Percentiles rank a stretch among this genome's conserved stretches.
These are phyloP conservation scores for Argopecten irradians DNA, from an alignment of 1,140 invertebrate genomes.

Conservation along the genomic window DNA sequence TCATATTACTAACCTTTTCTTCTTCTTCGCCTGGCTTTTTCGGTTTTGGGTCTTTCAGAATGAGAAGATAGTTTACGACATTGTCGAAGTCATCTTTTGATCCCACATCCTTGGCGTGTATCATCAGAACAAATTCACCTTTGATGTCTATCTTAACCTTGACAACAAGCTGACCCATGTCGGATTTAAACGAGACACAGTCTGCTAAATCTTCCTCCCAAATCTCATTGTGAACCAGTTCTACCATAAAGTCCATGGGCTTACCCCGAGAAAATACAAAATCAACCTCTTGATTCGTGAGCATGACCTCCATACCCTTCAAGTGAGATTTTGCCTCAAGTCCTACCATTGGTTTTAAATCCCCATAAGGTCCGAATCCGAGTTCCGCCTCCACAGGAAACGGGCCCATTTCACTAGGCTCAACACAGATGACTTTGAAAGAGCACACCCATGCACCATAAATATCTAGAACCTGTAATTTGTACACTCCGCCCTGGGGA, in stretches of 20 bases:
- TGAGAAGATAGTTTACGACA: conserved; percentile 49
- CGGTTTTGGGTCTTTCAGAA: conserved; percentile 39
- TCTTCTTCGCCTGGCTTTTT: conserved; percentile 42
- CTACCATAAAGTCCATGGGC: conserved; percentile 28
- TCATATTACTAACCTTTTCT: not conserved
- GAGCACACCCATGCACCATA: conserved; percentile 34
- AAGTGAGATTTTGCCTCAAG: conserved; percentile 36
- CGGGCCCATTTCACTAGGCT: conserved; percentile 31
- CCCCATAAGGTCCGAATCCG: conserved; percentile 44
- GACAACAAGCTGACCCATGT: conserved; percentile 32
- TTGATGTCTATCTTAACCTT: conserved; percentile 41
- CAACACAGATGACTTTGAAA: conserved; percentile 48
- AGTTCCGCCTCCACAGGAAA: conserved; percentile 43
- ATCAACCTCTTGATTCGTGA: not conserved
- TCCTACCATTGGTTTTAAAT: conserved; percentile 26
- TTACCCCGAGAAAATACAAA: conserved; percentile 33
- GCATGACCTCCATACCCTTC: conserved; percentile 31
- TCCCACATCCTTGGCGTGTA: conserved; percentile 33
- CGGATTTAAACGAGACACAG: conserved; percentile 27
- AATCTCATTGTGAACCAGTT: conserved; percentile 34
- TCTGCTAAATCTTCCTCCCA: not conserved
- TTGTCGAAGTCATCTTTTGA: conserved; percentile 39
- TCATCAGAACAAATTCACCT: conserved; percentile 45
- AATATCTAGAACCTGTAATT: conserved; percentile 33
- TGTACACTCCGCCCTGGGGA: conserved; percentile 40